Conservation (phyloP, 2,113 vertebrate genomes). For the Actenoides hombroni region DNA sequence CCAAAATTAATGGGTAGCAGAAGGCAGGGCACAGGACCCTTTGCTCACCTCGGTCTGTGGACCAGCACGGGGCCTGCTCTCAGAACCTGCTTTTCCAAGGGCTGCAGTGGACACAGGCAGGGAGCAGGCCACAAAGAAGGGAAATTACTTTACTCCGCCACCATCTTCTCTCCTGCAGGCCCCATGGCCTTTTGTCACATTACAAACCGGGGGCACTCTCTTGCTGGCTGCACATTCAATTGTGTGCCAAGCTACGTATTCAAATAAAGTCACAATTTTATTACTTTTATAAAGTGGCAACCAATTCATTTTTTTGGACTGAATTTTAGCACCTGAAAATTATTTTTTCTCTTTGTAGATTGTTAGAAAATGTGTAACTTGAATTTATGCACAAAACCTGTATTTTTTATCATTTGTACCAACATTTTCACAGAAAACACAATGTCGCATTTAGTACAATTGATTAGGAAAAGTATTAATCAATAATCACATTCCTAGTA, state of each 20-base stretch:
- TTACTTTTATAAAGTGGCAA: background rate
- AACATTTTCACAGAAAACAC: background rate
- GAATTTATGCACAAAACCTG: background rate
- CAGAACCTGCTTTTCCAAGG: background rate
- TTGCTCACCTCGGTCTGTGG: fast-evolving
- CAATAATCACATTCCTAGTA: background rate
- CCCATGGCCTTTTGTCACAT: background rate
- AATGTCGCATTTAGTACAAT: background rate
- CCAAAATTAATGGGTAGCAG: background rate
- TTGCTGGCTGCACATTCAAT: background rate
- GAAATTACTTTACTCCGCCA: background rate
- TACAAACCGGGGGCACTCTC: background rate
- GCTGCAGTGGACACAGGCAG: background rate
- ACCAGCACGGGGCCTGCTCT: fast-evolving
- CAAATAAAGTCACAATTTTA: background rate
- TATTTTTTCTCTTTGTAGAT: background rate
- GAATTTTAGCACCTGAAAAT: background rate
- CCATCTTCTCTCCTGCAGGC: background rate
- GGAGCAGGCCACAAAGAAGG: background rate
- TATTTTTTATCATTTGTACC: background rate
- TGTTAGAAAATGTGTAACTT: background rate
- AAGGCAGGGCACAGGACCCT: background rate
- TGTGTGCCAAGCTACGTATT: background rate
- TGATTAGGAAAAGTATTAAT: background rate
- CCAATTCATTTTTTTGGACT: background rate